Evolutionary conservation across 2,113 vertebrate species (phyloP).

Genomic region (Jacana jacana): DNA sequence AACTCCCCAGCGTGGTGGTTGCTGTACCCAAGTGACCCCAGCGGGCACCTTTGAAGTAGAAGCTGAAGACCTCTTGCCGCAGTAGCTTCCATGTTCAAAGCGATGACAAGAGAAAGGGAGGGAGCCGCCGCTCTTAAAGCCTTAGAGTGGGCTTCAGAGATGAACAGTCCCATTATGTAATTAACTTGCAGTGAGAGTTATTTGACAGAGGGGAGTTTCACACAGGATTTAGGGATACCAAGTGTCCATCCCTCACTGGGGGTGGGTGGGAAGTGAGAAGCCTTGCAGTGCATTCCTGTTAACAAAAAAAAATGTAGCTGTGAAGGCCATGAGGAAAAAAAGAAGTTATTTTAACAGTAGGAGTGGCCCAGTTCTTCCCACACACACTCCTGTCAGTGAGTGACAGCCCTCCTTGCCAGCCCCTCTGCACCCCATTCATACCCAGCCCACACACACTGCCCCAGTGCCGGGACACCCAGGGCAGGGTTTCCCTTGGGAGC

Average conservation of each 20-base stretch:
- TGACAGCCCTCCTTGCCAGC: background rate
- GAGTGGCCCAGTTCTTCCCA: background rate
- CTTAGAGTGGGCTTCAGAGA: rapidly evolving
- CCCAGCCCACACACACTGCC: background rate
- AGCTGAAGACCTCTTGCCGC: background rate
- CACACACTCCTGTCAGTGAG: rapidly evolving
- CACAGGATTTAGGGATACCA: rapidly evolving
- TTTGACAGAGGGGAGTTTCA: background rate
- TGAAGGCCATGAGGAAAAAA: background rate
- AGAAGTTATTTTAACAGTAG: background rate
- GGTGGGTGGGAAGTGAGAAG: background rate
- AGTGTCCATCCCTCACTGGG: background rate
- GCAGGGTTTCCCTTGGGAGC: background rate
- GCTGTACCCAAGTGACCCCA: rapidly evolving
- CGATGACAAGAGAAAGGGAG: background rate
- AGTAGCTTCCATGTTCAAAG: background rate
- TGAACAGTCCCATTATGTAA: rapidly evolving
- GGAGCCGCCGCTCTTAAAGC: background rate
- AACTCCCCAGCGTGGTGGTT: rapidly evolving
- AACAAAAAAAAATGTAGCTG: background rate
- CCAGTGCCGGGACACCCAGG: rapidly evolving
- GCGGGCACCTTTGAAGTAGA: background rate
- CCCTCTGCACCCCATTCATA: no score
- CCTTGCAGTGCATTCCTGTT: background rate
- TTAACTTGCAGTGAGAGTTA: rapidly evolving